Evolutionary conservation across 2,797 vertebrate genomes (phyloP).

Genomic region (Anniella stebbinsi): DNA sequence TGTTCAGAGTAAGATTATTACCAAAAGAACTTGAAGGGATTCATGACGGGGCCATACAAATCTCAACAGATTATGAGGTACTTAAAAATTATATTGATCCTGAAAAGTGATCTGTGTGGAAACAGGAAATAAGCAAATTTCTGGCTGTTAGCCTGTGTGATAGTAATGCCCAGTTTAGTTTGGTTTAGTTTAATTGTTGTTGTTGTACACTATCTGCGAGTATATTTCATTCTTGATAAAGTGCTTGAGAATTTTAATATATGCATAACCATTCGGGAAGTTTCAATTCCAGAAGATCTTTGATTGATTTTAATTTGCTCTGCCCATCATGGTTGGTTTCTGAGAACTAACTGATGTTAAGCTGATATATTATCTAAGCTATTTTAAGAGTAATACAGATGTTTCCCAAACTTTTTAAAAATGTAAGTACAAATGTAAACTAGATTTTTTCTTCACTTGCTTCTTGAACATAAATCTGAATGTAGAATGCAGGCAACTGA

Average conservation of each 20-base stretch:
- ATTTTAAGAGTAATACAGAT: neutral
- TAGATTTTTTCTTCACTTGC: neutral
- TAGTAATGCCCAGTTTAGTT: neutral
- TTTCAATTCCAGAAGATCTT: neutral
- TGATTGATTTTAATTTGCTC: neutral
- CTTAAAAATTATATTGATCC: neutral
- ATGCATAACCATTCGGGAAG: neutral
- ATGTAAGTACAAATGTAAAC: no score
- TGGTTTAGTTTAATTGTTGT: neutral
- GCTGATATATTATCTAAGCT: neutral
- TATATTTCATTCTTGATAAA: neutral
- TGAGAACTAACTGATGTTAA: slow-evolving; percentile 3
- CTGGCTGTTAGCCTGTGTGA: neutral
- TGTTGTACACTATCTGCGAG: neutral
- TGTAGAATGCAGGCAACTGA: neutral
- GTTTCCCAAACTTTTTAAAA: neutral
- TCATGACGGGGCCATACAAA: slow-evolving; percentile 95
- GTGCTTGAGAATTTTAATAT: neutral
- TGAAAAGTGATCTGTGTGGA: neutral
- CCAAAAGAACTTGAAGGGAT: slow-evolving; percentile 92
- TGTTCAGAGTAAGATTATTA: slow-evolving; percentile 92
- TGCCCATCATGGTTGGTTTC: neutral
- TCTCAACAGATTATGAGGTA: slow-evolving; percentile 98
- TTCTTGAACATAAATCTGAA: neutral
- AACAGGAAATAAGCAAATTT: neutral